A percentile compares a stretch with the other conserved stretches of the same genome.
These are phyloP conservation scores for Philereme vetulata DNA, from an alignment of 2,888 invertebrate genomes.

Conservation along the genomic window DNA sequence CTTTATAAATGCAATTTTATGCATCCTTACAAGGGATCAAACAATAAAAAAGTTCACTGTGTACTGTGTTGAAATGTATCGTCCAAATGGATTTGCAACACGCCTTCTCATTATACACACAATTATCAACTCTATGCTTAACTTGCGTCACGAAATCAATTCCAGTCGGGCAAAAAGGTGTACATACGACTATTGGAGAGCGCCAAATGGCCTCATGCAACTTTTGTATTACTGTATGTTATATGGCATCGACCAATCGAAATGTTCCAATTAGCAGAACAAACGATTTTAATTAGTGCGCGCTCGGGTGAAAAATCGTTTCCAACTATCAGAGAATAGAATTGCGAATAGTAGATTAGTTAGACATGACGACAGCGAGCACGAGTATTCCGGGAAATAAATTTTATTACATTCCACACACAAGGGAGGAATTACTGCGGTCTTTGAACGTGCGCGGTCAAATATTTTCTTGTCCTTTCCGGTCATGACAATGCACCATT, in stretches of 20 bases:
- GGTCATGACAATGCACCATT: constrained; percentile 69
- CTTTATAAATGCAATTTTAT: background rate
- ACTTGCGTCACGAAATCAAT: constrained; percentile 14
- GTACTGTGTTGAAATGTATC: constrained; percentile 12
- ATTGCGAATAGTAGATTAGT: constrained; percentile 38
- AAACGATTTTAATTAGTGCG: constrained; percentile 35
- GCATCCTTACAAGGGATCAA: too few species aligned
- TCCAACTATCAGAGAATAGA: constrained; percentile 29
- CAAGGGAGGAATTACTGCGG: constrained; percentile 56
- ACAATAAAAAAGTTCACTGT: background rate
- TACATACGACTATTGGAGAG: constrained; percentile 1
- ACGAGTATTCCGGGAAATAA: constrained; percentile 60
- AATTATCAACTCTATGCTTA: constrained; percentile 10
- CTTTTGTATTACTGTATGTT: constrained; percentile 23
- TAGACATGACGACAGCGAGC: constrained; percentile 41
- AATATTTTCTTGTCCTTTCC: constrained; percentile 55
- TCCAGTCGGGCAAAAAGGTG: constrained; percentile 14
- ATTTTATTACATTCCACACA: constrained; percentile 71
- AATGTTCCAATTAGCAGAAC: constrained; percentile 28
- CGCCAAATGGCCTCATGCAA: constrained; percentile 19
- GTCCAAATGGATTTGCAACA: constrained; percentile 4
- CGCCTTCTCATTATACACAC: constrained; percentile 13
- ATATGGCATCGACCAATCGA: constrained; percentile 23
- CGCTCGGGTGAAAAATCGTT: constrained; percentile 29
- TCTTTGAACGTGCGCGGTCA: constrained; percentile 58